Base-by-base conservation (phyloP, 2,797 vertebrate species). In the Falco columbarius region DNA sequence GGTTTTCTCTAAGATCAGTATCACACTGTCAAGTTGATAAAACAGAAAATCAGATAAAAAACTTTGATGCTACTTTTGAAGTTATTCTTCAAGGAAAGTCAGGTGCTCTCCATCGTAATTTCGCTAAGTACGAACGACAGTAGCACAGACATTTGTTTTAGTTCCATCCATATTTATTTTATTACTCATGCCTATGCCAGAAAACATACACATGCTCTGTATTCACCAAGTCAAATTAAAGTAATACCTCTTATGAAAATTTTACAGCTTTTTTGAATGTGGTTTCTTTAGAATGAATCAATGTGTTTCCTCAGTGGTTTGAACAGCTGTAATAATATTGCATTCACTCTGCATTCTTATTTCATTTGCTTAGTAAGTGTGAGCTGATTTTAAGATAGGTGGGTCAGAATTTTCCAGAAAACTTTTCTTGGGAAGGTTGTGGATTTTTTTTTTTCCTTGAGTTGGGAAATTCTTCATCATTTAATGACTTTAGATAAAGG, bases 281-380 rank as follows among this genome's bases (percentile, higher is more conserved):
- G 80, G 27, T 75, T 93, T 95, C 68, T 89, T 94, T 70, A 86
- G 76, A 91, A 86, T 90, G 89, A 94, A 95, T 80, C 89, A 77
- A 44, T 74, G n/a, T 89, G 26, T 89, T 94, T 77, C 12, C 56
- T 88, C 14, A 91, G 58, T 29, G 18, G 24, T 83, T 86, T 62
- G 38, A 88, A 62, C 91, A 96, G 93, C 94, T 96, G 87, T 36
- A 87, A 93, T 83, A 97, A 96, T 80, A 93, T 22, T 83, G 30
- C 68, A 15, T 67, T 72, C 46, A 59, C 5, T 66, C 30, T 51
- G 26, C 46, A 83, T 44, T 32, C 7, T 47, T 65, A 65, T 75
- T 93, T 61, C 42, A 61, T 86, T 85, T 51, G 46, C 26, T 81
- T 34, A 77, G 21, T 77, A 72, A 90, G 24, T 12, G 15, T n/a